Evolutionary conservation across 2,797 vertebrate species (phyloP).

Genomic region (Poeciliopsis presidionis): DNA sequence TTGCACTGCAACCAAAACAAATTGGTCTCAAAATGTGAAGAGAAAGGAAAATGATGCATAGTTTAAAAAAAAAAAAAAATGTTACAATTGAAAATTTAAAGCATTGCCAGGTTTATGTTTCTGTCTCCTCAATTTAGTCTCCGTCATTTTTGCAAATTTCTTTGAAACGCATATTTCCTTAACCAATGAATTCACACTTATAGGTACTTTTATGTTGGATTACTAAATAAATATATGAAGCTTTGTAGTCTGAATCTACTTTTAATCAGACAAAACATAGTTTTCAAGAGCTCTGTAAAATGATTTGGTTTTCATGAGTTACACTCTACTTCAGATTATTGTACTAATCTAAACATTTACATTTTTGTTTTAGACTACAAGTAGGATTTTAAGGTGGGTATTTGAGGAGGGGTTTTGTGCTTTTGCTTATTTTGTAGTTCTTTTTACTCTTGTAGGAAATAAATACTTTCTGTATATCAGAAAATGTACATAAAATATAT

Average conservation of each 20-base stretch:
- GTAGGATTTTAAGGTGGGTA: neutral
- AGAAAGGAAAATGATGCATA: neutral
- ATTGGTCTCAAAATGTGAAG: neutral
- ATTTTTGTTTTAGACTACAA: neutral
- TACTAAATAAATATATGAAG: neutral
- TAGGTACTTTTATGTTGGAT: neutral
- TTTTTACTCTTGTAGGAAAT: neutral
- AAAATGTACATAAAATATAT: neutral
- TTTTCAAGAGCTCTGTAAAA: neutral
- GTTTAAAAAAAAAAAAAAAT: neutral
- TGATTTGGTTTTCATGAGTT: neutral
- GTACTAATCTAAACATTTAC: neutral
- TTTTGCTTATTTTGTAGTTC: neutral
- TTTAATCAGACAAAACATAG: neutral
- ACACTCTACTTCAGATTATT: neutral
- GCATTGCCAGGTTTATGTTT: neutral
- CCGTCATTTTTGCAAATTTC: neutral
- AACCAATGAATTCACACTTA: neutral
- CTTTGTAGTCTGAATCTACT: neutral
- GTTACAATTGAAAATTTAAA: neutral
- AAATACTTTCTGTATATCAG: neutral
- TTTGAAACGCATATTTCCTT: neutral
- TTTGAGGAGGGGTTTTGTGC: neutral
- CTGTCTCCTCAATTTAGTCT: too few relatives aligned
- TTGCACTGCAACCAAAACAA: neutral